phyloP scores from a whole-genome alignment of 2,797 vertebrate genomes.

The Coranthus polyacanthus region DNA sequence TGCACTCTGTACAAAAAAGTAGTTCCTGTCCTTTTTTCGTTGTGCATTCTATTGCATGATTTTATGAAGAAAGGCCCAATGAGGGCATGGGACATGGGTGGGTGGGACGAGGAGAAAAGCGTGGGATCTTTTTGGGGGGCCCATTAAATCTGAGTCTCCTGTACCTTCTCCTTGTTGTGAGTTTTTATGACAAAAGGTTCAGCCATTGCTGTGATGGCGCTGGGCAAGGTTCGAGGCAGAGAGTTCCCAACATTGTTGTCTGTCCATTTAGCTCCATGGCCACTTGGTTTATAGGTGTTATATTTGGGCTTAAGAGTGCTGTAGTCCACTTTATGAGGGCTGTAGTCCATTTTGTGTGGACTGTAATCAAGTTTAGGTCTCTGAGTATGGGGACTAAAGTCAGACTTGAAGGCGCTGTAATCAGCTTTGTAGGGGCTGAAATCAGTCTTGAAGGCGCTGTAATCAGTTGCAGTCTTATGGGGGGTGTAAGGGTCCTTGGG shows the following conservation, averaged over 20 bases:
- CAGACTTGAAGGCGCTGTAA: constrained; percentile 83
- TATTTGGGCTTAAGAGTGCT: constrained; percentile 89
- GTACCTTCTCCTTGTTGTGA: constrained; percentile 98
- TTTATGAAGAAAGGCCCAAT: constrained; percentile 77
- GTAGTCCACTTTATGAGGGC: constrained; percentile 81
- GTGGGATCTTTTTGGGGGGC: constrained; percentile 38
- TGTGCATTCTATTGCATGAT: constrained; percentile 98
- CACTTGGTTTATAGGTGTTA: constrained; percentile 92
- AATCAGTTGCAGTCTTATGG: constrained; percentile 77
- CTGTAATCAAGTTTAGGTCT: constrained; percentile 85
- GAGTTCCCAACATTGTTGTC: constrained; percentile 97
- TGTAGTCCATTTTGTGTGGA: constrained; percentile 82
- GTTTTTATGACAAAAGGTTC: constrained; percentile 96
- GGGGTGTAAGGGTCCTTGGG: constrained; percentile 78
- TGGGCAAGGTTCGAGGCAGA: constrained; percentile 92
- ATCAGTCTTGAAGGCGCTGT: constrained; percentile 80
- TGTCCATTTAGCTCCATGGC: constrained; percentile 95
- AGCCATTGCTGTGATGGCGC: constrained; percentile 87
- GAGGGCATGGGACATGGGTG: constrained; percentile 32
- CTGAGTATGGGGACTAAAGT: constrained; percentile 83
- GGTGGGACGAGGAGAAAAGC: constrained; percentile 35
- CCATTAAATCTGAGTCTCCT: constrained; percentile 97
- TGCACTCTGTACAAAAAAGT: constrained; percentile 96
- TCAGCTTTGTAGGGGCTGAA: constrained; percentile 82
- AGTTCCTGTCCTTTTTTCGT: constrained; percentile 89